These are phyloP conservation scores for Aurelia sp. DNA, from an alignment of 30 jellyfish, hydroid and myxozoan genomes.

Conservation along the genomic window DNA sequence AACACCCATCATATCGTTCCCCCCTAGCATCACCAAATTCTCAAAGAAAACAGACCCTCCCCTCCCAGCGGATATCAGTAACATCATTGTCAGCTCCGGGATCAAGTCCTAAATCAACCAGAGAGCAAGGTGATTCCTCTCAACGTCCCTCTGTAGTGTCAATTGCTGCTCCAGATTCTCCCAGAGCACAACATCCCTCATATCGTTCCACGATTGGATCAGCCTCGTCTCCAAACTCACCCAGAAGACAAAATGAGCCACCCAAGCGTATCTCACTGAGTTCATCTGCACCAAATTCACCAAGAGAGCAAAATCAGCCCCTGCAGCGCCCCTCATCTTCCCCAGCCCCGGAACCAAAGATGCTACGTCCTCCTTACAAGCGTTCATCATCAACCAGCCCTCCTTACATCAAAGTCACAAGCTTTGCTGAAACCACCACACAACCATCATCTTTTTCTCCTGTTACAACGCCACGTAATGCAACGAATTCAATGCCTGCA, in stretches of 20 bases:
- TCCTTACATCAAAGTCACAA: too few species aligned
- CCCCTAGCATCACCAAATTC: slow-evolving; percentile 29
- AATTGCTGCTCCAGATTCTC: background rate
- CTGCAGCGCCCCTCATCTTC: background rate
- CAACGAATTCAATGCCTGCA: background rate
- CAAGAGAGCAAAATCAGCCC: too few species aligned
- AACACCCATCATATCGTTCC: background rate
- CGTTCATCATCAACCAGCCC: too few species aligned
- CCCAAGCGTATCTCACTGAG: too few species aligned
- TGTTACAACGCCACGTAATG: slow-evolving; percentile 21
- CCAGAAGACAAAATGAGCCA: too few species aligned
- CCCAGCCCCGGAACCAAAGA: background rate
- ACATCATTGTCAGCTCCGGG: too few species aligned
- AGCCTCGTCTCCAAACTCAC: too few species aligned
- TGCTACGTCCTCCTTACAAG: too few species aligned
- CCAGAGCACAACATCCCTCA: background rate
- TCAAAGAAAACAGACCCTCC: background rate
- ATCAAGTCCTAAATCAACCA: too few species aligned
- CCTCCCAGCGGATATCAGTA: background rate
- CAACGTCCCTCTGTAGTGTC: background rate
- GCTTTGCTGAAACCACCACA: too few species aligned
- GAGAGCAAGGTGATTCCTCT: too few species aligned
- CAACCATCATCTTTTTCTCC: slow-evolving; percentile 3
- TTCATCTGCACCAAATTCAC: too few species aligned
- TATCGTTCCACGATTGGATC: background rate